phyloP scores from a whole-genome alignment of 2,113 vertebrate genomes.

The Lethenteron camtschaticum region DNA sequence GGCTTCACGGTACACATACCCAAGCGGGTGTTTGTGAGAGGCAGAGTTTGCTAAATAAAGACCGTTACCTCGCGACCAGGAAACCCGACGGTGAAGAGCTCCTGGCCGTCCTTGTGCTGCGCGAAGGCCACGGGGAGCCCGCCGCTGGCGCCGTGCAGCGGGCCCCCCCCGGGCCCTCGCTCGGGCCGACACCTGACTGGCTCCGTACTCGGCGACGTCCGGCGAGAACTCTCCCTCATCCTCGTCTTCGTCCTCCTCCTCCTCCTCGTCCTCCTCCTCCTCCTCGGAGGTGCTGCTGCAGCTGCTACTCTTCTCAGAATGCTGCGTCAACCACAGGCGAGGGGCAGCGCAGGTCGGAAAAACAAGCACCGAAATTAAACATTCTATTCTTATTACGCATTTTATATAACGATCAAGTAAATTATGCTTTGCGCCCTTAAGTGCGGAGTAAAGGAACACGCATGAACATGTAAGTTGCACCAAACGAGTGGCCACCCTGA shows the following conservation, averaged over 20 bases:
- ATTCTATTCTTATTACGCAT: not conserved
- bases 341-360: not conserved
- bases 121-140: conserved; percentile 1
- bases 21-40: too few relatives aligned
- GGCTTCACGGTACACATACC: too few relatives aligned
- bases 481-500: too few relatives aligned
- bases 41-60: not conserved
- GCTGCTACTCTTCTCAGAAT: conserved; percentile 60
- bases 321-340: not conserved
- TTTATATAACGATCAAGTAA: not conserved
- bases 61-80: not conserved
- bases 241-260: not conserved
- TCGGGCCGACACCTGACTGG: too few relatives aligned
- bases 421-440: too few relatives aligned
- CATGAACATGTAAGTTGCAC: too few relatives aligned
- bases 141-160: not conserved
- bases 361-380: not conserved
- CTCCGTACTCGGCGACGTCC: not conserved
- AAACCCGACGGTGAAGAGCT: not conserved
- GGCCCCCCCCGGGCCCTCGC: too few relatives aligned
- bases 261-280: conserved; percentile 33
- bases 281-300: conserved; percentile 78
- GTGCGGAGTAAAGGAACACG: too few relatives aligned
- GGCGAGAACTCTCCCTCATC: not conserved
- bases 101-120: not conserved